Percentiles rank a stretch among this genome's conserved stretches.
These are phyloP conservation scores for Oriolus oriolus DNA, from an alignment of 2,113 vertebrate genomes.

Conservation along the genomic window DNA sequence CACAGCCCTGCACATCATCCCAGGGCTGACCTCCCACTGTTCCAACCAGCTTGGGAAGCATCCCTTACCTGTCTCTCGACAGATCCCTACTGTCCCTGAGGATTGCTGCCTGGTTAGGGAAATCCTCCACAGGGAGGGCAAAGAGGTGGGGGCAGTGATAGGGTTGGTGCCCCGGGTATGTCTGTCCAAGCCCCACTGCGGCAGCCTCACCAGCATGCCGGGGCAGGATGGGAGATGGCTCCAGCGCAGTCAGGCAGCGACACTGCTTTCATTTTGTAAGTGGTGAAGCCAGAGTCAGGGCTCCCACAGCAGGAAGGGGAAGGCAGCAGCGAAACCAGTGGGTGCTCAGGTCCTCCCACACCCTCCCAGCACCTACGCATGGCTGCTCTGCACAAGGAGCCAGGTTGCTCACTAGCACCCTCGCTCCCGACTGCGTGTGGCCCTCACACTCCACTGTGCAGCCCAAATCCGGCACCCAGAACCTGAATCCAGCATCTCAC, in stretches of 20 bases:
- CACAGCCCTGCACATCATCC: background rate
- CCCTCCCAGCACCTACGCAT: background rate
- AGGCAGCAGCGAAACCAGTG: background rate
- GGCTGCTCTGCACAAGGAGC: background rate
- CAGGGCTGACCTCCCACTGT: fast-evolving
- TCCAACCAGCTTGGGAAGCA: background rate
- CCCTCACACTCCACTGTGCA: background rate
- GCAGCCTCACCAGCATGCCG: fast-evolving
- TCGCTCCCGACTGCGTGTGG: fast-evolving
- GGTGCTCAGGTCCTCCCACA: background rate
- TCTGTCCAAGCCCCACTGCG: background rate
- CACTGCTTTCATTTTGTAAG: background rate
- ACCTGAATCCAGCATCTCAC: background rate
- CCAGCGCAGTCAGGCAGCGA: fast-evolving
- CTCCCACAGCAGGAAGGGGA: conserved; percentile 20
- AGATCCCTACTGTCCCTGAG: fast-evolving
- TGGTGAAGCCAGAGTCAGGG: background rate
- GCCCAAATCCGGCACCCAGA: background rate
- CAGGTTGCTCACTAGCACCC: background rate
- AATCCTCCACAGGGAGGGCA: background rate
- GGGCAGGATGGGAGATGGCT: background rate
- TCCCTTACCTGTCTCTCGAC: background rate
- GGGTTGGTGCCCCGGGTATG: background rate
- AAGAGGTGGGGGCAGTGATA: background rate
- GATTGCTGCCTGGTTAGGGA: background rate